Evolutionary conservation across 1,140 invertebrate genomes (phyloP).

Genomic region (Latrodectus geometricus): DNA sequence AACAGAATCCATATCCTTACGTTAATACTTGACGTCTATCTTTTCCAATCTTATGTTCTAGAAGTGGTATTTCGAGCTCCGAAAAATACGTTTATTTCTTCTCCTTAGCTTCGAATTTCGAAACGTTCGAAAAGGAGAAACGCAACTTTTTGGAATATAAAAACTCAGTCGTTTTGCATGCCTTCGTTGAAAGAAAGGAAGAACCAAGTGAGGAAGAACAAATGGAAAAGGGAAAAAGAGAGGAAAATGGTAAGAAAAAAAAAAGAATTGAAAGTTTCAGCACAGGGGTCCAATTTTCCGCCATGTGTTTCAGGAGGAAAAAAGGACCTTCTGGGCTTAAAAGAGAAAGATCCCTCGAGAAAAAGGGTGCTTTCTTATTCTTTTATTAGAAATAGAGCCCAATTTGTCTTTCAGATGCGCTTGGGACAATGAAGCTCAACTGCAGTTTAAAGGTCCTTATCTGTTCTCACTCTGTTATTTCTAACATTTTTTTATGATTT

Average conservation of each 20-base stretch:
- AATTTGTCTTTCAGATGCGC: constrained; percentile 24
- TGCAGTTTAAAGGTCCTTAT: constrained; percentile 32
- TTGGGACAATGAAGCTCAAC: constrained; percentile 15
- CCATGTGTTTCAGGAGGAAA: neutral
- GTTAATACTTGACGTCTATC: no score
- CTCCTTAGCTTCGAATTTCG: no score
- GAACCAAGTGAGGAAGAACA: neutral
- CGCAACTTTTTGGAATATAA: no score
- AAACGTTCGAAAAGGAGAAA: no score
- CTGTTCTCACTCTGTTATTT: neutral
- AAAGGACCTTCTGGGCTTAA: neutral
- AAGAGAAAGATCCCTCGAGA: neutral
- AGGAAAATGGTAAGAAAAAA: no score
- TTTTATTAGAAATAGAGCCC: neutral
- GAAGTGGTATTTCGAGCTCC: no score
- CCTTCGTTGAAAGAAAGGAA: neutral
- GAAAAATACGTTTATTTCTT: no score
- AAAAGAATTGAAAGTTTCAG: constrained; percentile 3
- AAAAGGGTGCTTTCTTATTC: no score
- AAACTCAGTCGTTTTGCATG: no score
- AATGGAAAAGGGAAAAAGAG: no score
- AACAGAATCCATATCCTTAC: no score
- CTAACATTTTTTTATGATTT: neutral
- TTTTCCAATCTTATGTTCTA: no score
- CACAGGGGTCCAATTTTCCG: neutral